Evolutionary conservation across 2,888 invertebrate genomes (phyloP), one percentile per base, ranked within the genome.

Genomic region (Artemia sinica): DNA sequence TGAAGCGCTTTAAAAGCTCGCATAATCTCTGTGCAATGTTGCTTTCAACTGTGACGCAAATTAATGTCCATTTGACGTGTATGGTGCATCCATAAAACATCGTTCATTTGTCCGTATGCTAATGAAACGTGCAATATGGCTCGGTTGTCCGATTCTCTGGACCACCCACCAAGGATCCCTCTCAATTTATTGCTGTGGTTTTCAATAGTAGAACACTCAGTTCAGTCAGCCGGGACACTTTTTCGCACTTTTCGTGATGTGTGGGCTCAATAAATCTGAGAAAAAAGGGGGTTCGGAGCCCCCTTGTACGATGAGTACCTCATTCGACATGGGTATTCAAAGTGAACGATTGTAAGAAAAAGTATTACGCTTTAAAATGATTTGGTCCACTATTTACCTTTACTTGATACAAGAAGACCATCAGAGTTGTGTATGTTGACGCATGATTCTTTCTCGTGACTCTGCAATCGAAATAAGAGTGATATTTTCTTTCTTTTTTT

Each of bases 61-160:
- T 58, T 14, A 58, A 58, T 14, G 58, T 18, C 58, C 14, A n/a
- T 58, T 58, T 18, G 58, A 58, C 58, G 58, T 58, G 18, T 18
- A 58, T 18, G 58, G 58, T 18, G 58, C 58, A 10, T 58, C 58
- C 58, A 58, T 58, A 58, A 58, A 58, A 58, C 18, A 58, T 58
- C 58, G 58, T 58, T 8, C 58, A 58, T 58, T 58, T 58, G 58
- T 58, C 58, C 58, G n/a, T 58, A 58, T 58, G 58, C 58, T 58
- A 58, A 58, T 58, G 58, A 58, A 58, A 58, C 58, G 58, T 58
- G 58, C 58, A 58, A 58, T 58, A 58, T 58, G 58, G 14, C 58
- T 58, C 18, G 58, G 58, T 14, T 58, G 58, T 58, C 58, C 58
- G 58, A 58, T 58, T 58, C 18, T n/a, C 14, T 58, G 10, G 58